A percentile compares a stretch with the other conserved stretches of the same genome.
phyloP scores from a whole-genome alignment of 2,888 invertebrate species.

The Leucophenga maculata region DNA sequence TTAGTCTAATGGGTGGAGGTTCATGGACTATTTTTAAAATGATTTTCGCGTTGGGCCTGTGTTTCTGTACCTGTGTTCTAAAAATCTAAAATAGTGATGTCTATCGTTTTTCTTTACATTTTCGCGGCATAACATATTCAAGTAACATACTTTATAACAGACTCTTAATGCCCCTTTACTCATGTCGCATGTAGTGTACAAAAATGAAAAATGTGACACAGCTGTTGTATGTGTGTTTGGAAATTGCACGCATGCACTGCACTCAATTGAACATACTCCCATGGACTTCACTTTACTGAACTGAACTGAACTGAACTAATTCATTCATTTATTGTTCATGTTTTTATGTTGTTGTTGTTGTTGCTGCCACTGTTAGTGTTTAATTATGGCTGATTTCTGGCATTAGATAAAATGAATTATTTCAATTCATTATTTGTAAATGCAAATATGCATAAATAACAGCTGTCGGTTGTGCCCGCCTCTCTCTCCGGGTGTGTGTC shows the following conservation, averaged over 20 bases:
- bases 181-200: too few relatives aligned
- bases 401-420: conserved; percentile 55
- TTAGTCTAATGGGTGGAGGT: too few relatives aligned
- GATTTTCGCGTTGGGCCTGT: too few relatives aligned
- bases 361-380: conserved; percentile 32
- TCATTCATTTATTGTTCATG: not conserved
- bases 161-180: too few relatives aligned
- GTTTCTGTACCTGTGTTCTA: too few relatives aligned
- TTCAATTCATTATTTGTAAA: conserved; percentile 38
- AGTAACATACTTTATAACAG: too few relatives aligned
- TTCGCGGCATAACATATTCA: too few relatives aligned
- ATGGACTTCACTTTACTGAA: not conserved
- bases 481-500: not conserved
- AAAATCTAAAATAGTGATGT: too few relatives aligned
- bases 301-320: not conserved
- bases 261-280: not conserved
- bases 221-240: not conserved
- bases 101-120: too few relatives aligned
- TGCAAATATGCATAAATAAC: conserved; percentile 31
- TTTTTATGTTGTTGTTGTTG: not conserved
- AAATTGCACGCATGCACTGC: conserved; percentile 2
- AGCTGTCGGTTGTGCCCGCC: not conserved
- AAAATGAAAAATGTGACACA: conserved; percentile 13
- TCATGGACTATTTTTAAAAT: too few relatives aligned
- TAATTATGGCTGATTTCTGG: conserved; percentile 51